Percentiles rank a stretch among this genome's conserved stretches.
These are phyloP conservation scores for Platynereis dumerilii DNA, from an alignment of 2,888 invertebrate species.

Conservation along the genomic window DNA sequence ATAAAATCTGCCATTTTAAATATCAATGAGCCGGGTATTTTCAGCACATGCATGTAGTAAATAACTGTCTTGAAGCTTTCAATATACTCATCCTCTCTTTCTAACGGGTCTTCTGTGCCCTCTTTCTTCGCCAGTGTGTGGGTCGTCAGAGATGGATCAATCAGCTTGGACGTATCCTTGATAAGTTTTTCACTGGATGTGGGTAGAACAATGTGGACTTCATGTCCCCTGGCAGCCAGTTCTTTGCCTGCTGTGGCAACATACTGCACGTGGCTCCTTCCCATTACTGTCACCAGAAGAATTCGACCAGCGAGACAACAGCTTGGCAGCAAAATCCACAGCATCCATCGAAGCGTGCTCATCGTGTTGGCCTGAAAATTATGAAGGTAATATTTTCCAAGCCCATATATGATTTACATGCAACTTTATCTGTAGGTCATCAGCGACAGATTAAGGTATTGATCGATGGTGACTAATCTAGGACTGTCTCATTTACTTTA, in stretches of 20 bases:
- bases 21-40: background rate
- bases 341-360: too few species aligned
- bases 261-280: slow-evolving; percentile 15
- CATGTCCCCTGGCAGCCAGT: slow-evolving; percentile 15
- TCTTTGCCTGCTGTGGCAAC: slow-evolving; percentile 9
- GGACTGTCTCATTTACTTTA: too few species aligned
- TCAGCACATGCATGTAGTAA: too few species aligned
- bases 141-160: background rate
- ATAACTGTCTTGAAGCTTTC: background rate
- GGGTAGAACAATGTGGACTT: slow-evolving; percentile 5
- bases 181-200: background rate
- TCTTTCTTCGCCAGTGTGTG: background rate
- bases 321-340: too few species aligned
- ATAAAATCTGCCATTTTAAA: background rate
- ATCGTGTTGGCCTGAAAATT: too few species aligned
- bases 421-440: too few species aligned
- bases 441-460: too few species aligned
- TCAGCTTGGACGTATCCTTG: background rate
- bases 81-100: background rate
- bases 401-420: too few species aligned
- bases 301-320: background rate
- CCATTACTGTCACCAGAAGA: background rate
- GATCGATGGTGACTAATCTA: too few species aligned
- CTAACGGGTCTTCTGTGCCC: background rate
- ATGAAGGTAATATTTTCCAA: too few species aligned